Evolutionary conservation across 1,140 invertebrate species (phyloP), one percentile per base, ranked within the genome.

Genomic region (Melanaphis sacchari): DNA sequence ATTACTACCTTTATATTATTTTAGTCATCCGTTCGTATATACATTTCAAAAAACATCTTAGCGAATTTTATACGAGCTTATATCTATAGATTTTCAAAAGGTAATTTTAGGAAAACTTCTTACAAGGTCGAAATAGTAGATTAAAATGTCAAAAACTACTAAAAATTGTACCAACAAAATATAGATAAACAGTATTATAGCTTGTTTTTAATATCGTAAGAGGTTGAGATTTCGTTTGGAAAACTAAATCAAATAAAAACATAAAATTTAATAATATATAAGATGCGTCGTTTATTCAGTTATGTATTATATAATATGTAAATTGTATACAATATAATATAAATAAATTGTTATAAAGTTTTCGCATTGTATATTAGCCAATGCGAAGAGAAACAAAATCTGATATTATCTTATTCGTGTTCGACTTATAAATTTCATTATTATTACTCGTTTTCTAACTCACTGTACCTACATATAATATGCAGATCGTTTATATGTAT

Each of bases 111-210:
- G 31, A 1, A 76, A 76, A n/a, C 59, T 76, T 18, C 59, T 76
- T 76, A 76, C 59, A 76, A 76, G 36, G 18, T 76, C 59, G n/a
- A n/a, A n/a, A 15, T n/a, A 76, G n/a, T 36, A 6, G 59, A 76
- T 76, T 36, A 76, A 76, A 76, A n/a, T 76, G 31, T 76, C 59
- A 76, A 76, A 76, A 76, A 76, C 59, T 76, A 76, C n/a, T 76
- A 76, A 76, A 76, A 76, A n/a, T n/a, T 1, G 59, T 76, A 18
- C 15, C 59, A 15, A 59, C 31, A 49, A 49, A 49, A 66, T 66
- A 18, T 15, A 76, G 59, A n/a, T n/a, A 76, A 18, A 36, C 59
- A 36, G 59, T n/a, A 76, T 18, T 15, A 76, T n/a, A 76, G 15
- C 0, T n/a, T n/a, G n/a, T n/a, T 1, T 76, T 76, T 76, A 76